phyloP scores from a whole-genome alignment of 2,113 vertebrate genomes.

The Chaetodon auriga region DNA sequence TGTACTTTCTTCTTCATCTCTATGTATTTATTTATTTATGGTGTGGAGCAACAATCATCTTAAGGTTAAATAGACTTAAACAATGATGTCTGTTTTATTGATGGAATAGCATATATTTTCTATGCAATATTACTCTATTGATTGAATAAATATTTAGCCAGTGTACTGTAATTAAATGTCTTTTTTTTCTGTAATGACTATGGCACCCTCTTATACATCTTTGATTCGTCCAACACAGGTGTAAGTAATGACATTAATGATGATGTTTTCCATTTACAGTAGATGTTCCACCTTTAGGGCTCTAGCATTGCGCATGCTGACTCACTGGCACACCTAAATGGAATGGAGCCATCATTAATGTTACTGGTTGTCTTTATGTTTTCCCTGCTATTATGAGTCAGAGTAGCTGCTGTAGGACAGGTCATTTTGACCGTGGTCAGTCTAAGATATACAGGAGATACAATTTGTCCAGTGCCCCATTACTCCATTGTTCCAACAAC shows the following conservation, averaged over 20 bases:
- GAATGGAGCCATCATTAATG: slow-evolving; percentile 17
- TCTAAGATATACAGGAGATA: not conserved
- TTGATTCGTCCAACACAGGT: not conserved
- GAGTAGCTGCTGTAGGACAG: not conserved
- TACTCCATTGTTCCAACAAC: not conserved
- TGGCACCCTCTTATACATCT: too few species aligned
- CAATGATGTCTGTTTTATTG: too few species aligned
- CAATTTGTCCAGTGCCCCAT: not conserved
- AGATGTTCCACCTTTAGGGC: not conserved
- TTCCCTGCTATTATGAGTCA: not conserved
- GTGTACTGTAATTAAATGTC: too few species aligned
- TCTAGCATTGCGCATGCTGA: not conserved
- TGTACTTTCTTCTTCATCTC: too few species aligned
- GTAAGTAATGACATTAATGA: not conserved
- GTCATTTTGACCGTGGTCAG: not conserved
- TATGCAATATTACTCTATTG: too few species aligned
- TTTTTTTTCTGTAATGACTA: too few species aligned
- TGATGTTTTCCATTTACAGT: not conserved
- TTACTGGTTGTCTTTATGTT: slow-evolving; percentile 11
- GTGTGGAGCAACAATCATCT: not conserved
- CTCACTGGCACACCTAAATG: not conserved
- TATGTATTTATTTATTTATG: too few species aligned
- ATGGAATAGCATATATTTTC: too few species aligned
- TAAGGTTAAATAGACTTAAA: not conserved
- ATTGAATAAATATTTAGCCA: too few species aligned